Evolutionary conservation across 2,888 invertebrate genomes (phyloP).

Genomic region (Atherix ibis): DNA sequence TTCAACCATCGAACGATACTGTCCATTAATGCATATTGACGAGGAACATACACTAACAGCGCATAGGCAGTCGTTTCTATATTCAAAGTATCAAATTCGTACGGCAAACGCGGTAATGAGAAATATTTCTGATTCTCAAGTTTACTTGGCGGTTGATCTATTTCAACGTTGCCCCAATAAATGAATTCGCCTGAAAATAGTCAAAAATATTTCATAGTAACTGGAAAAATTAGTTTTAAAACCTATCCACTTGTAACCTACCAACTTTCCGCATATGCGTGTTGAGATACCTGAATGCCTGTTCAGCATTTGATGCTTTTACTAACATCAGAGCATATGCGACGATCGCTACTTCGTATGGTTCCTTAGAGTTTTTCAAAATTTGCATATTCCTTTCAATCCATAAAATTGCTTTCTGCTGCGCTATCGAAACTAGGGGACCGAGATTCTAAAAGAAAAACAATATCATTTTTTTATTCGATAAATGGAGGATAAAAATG

Average conservation of each 20-base stretch:
- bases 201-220: not conserved
- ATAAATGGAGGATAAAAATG: no score
- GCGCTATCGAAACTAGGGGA: slow-evolving; percentile 58
- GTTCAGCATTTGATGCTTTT: slow-evolving; percentile 73
- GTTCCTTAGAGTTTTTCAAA: slow-evolving; percentile 50
- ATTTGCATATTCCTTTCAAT: slow-evolving; percentile 68
- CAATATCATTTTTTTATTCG: slow-evolving; percentile 1
- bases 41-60: slow-evolving; percentile 70
- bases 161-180: slow-evolving; percentile 69
- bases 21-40: slow-evolving; percentile 67
- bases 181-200: slow-evolving; percentile 48
- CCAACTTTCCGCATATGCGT: slow-evolving; percentile 50
- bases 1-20: slow-evolving; percentile 85
- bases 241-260: slow-evolving; percentile 14
- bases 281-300: slow-evolving; percentile 60
- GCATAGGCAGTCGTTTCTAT: slow-evolving; percentile 89
- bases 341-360: slow-evolving; percentile 76
- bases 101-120: slow-evolving; percentile 71
- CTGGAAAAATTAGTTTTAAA: not conserved
- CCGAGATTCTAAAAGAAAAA: slow-evolving; percentile 42
- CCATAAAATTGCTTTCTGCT: slow-evolving; percentile 60
- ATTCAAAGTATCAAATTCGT: slow-evolving; percentile 78
- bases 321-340: slow-evolving; percentile 73
- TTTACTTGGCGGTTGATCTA: slow-evolving; percentile 70
- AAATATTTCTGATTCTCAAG: slow-evolving; percentile 85